Conservation (phyloP, 2,797 vertebrate genomes). For the Myripristis jacobus region DNA sequence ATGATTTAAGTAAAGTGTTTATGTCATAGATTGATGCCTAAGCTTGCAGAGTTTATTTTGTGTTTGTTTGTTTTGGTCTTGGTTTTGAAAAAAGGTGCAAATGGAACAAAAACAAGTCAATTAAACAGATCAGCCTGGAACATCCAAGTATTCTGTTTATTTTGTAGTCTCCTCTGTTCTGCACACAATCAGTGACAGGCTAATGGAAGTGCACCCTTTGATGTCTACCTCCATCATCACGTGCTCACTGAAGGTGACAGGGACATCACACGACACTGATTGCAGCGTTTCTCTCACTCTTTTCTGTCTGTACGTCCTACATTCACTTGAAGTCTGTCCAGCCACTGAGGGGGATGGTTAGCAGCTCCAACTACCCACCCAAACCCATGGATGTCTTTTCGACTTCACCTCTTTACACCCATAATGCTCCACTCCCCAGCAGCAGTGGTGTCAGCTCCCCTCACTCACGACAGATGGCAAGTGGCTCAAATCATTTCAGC, state of each 20-base stretch:
- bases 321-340: slow-evolving; percentile 23
- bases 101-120: not conserved
- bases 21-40: too few species aligned
- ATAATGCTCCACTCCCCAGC: slow-evolving; percentile 45
- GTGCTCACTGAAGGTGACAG: slow-evolving; percentile 16
- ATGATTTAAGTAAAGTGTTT: too few species aligned
- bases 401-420: slow-evolving; percentile 48
- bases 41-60: too few species aligned
- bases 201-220: slow-evolving; percentile 14
- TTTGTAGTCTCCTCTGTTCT: not conserved
- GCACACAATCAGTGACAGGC: slow-evolving; percentile 11
- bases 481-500: slow-evolving; percentile 16
- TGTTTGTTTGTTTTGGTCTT: too few species aligned
- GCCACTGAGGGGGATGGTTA: slow-evolving; percentile 49
- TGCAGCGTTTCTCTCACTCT: slow-evolving; percentile 19
- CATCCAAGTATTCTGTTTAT: slow-evolving; percentile 20
- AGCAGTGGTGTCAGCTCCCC: slow-evolving; percentile 25
- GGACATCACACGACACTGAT: slow-evolving; percentile 13
- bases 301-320: slow-evolving; percentile 22
- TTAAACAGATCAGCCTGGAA: slow-evolving; percentile 9
- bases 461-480: slow-evolving; percentile 53
- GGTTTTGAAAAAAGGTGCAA: slow-evolving; percentile 10
- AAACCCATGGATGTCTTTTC: slow-evolving; percentile 54
- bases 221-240: slow-evolving; percentile 15
- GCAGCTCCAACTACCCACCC: slow-evolving; percentile 49